These are phyloP conservation scores for Caenorhabditis plicata DNA, from an alignment of 2,888 invertebrate genomes.

Conservation along the genomic window DNA sequence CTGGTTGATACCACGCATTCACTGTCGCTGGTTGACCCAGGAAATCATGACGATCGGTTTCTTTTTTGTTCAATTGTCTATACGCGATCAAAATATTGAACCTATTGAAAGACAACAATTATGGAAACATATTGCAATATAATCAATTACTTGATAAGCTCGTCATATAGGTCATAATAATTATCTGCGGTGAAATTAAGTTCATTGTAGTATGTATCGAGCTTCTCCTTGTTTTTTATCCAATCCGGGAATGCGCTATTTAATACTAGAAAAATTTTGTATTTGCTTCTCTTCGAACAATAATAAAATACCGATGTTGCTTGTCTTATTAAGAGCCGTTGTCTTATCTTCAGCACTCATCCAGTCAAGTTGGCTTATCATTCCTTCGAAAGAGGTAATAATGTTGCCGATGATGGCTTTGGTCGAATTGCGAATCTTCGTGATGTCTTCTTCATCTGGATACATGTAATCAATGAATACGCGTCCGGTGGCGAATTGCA, in stretches of 20 bases:
- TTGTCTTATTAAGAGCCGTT: constrained; percentile 44
- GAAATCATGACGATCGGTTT: constrained; percentile 52
- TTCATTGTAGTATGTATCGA: constrained; percentile 35
- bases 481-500: constrained; percentile 54
- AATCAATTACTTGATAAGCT: constrained; percentile 20
- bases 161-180: constrained; percentile 42
- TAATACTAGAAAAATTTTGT: constrained; percentile 20
- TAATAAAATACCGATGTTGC: constrained; percentile 32
- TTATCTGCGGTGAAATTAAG: constrained; percentile 30
- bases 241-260: constrained; percentile 55
- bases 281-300: not conserved
- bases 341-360: constrained; percentile 38
- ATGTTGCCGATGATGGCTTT: constrained; percentile 43
- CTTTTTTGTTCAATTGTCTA: constrained; percentile 27
- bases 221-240: constrained; percentile 30
- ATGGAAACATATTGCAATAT: not conserved
- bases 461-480: constrained; percentile 56
- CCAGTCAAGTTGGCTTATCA: constrained; percentile 55
- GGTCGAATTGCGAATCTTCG: constrained; percentile 33
- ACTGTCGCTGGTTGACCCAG: constrained; percentile 54
- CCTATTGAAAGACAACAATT: constrained; percentile 4
- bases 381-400: constrained; percentile 51
- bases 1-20: constrained; percentile 61
- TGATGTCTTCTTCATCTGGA: constrained; percentile 29
- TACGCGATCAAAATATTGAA: constrained; percentile 44